These are phyloP conservation scores for Linyphia triangularis DNA, from an alignment of 2,888 invertebrate genomes.

Conservation along the genomic window DNA sequence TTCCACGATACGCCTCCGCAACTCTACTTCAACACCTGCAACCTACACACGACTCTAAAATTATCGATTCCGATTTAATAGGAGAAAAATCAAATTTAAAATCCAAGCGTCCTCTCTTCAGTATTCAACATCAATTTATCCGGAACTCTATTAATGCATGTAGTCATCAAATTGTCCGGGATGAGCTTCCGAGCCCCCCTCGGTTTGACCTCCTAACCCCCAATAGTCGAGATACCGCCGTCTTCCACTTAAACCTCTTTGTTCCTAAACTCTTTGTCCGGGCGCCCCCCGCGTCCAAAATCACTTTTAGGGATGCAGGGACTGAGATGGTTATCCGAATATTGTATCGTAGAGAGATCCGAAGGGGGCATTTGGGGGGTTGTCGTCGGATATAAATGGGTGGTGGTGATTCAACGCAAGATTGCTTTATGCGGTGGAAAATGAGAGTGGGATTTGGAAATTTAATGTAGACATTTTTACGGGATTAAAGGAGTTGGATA, in stretches of 20 bases:
- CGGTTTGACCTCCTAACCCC: constrained; percentile 11
- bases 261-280: constrained; percentile 39
- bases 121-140: not conserved
- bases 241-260: constrained; percentile 44
- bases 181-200: constrained; percentile 7
- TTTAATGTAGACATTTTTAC: not conserved
- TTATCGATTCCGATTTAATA: not conserved
- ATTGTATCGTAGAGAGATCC: not conserved
- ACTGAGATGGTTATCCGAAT: not conserved
- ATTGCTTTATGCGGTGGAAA: constrained; percentile 34
- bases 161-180: not conserved
- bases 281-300: constrained; percentile 27
- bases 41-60: not conserved
- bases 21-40: not conserved
- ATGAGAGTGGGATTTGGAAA: not conserved
- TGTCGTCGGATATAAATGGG: constrained; percentile 7
- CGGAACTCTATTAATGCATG: not conserved
- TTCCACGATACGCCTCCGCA: not conserved
- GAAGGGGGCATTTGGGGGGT: not conserved
- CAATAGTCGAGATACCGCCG: constrained; percentile 36
- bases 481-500: not conserved
- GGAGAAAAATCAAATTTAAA: not conserved
- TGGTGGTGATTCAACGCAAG: constrained; percentile 45
- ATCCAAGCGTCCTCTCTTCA: not conserved
- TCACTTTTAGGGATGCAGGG: constrained; percentile 36